Evolutionary conservation across 2,797 vertebrate species (phyloP).

Genomic region (Acipenser transmontanus): DNA sequence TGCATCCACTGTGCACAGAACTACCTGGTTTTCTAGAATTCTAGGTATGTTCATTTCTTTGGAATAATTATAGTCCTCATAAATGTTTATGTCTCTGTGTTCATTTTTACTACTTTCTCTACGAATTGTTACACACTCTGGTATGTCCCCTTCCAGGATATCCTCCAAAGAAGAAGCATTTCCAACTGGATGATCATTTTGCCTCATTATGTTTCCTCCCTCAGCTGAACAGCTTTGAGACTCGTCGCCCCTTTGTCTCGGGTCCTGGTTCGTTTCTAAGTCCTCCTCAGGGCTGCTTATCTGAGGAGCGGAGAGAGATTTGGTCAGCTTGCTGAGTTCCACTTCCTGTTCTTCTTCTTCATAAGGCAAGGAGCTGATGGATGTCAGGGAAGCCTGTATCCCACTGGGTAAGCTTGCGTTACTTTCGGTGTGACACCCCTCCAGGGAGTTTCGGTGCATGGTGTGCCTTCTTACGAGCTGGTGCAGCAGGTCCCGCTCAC

Average conservation of each 20-base stretch:
- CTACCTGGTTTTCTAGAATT: conserved; percentile 21
- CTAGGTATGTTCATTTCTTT: conserved; percentile 24
- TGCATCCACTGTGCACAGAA: conserved; percentile 24
- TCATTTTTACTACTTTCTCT: conserved; percentile 10
- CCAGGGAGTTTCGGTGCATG: conserved; percentile 75
- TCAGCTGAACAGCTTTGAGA: conserved; percentile 7
- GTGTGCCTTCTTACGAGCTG: conserved; percentile 52
- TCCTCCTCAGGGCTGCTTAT: conserved; percentile 87
- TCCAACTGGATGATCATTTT: conserved; percentile 17
- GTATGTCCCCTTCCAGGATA: conserved; percentile 33
- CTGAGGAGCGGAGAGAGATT: conserved; percentile 90
- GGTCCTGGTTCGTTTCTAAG: conserved; percentile 24
- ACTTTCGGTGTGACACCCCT: conserved; percentile 84
- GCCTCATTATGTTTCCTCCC: conserved; percentile 17
- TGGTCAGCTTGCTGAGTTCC: conserved; percentile 82
- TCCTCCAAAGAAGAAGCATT: conserved; percentile 31
- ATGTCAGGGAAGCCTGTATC: conserved; percentile 87
- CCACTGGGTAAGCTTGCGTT: conserved; percentile 83
- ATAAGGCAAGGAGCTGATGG: conserved; percentile 91
- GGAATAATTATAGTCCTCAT: conserved; percentile 16
- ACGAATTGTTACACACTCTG: conserved; percentile 30
- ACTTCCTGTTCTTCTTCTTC: conserved; percentile 86
- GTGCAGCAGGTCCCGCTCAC: conserved; percentile 62
- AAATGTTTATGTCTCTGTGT: not conserved
- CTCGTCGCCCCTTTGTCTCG: conserved; percentile 25